These are phyloP conservation scores for Doris montereyensis DNA, from an alignment of 2,888 invertebrate species.

Conservation along the genomic window DNA sequence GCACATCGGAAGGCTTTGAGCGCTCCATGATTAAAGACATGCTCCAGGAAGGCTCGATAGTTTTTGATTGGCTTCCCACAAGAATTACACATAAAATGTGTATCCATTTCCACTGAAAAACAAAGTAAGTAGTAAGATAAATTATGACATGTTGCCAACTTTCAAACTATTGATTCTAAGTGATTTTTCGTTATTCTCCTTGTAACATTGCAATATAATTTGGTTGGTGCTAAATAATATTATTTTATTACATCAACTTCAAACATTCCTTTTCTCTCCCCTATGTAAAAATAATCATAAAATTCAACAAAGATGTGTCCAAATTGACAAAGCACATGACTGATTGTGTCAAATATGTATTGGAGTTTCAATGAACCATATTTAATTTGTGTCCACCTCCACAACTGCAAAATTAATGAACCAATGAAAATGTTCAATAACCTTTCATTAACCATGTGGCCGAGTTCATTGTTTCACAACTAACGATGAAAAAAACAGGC, in stretches of 20 bases:
- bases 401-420: neutral
- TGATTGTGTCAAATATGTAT: neutral
- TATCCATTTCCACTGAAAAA: neutral
- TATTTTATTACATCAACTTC: too few relatives aligned
- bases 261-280: constrained; percentile 9
- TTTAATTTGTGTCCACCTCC: neutral
- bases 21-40: constrained; percentile 18
- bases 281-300: constrained; percentile 7
- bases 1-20: constrained; percentile 36
- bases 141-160: too few relatives aligned
- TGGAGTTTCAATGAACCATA: neutral
- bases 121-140: too few relatives aligned
- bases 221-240: too few relatives aligned
- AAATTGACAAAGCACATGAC: neutral
- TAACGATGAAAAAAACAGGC: too few relatives aligned
- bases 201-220: too few relatives aligned
- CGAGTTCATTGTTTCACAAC: too few relatives aligned
- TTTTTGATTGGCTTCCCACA: constrained; percentile 23
- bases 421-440: too few relatives aligned
- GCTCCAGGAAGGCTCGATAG: constrained; percentile 27
- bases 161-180: too few relatives aligned
- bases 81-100: constrained; percentile 14
- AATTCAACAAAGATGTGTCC: neutral
- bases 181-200: too few relatives aligned
- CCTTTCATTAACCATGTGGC: too few relatives aligned